Evolutionary conservation across 1,140 invertebrate genomes (phyloP), one percentile per base, ranked within the genome.

Genomic region (Lepeophtheirus salmonis): DNA sequence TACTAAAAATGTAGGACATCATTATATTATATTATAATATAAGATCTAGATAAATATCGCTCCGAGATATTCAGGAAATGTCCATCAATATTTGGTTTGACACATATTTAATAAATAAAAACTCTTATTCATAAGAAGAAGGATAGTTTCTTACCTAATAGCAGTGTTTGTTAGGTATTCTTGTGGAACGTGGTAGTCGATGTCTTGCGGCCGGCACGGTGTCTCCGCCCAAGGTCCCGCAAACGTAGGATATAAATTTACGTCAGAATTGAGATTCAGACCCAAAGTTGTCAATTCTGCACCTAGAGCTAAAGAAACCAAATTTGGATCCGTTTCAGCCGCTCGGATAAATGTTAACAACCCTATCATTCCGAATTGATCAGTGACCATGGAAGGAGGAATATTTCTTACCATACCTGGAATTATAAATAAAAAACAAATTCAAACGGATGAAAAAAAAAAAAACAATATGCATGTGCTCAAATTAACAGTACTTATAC

Each of bases 281-380:
- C 94, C 94, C 64, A 99, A 76, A 49, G 90, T 90, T 17, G 92
- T 97, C 64, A 98, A 78, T 75, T 99, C 95, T 71, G 91, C 89
- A 18, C 95, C 95, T 64, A 97, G 78, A 52, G 94, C 92, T 66
- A 99, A 72, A 18, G 89, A 89, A 56, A 96, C 89, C 63, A 97
- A 74, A 73, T 92, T 92, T 21, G 86, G 89, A 76, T 97, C 89
- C 18, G 87, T 89, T 76, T 99, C 94, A 50, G 92, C 89, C 63
- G 90, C 89, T 70, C 91, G 79, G 64, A 99, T 95, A 73, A 97
- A 97, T 59, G 92, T 92, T 69, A 98, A 74, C 57, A 98, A 77
- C 25, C 95, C 95, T 62, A 97, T 90, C 77, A 98, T 97, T 64
- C 95, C 95, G 75, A 96, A 99, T 76, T 98, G 94, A 76, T 99